Conservation (phyloP, 2,797 vertebrate species). For the Acrossocheilus wenchowensis region DNA sequence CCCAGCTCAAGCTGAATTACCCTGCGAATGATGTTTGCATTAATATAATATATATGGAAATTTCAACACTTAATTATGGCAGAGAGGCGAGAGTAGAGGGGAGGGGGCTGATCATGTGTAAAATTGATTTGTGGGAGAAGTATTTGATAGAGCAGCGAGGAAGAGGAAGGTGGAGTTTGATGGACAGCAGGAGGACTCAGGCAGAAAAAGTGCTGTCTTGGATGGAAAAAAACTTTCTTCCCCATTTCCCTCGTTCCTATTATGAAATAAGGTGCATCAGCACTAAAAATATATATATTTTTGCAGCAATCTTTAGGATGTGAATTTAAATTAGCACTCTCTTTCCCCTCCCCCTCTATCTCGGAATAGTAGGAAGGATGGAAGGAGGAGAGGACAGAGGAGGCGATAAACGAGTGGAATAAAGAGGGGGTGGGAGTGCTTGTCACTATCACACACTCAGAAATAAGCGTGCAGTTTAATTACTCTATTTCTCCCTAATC, state of each 20-base stretch:
- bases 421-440: conserved; percentile 59
- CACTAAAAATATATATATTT: conserved; percentile 78
- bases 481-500: conserved; percentile 50
- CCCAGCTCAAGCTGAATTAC: conserved; percentile 99
- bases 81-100: conserved; percentile 95
- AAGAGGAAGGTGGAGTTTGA: conserved; percentile 84
- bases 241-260: conserved; percentile 69
- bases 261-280: conserved; percentile 82
- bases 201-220: conserved; percentile 83
- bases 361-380: conserved; percentile 14
- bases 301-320: conserved; percentile 70
- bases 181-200: conserved; percentile 85
- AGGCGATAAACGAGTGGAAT: conserved; percentile 18
- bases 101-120: conserved; percentile 99
- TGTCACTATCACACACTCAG: conserved; percentile 45
- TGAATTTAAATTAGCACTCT: conserved; percentile 59
- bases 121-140: conserved; percentile 99
- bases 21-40: conserved; percentile 99
- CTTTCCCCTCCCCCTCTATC: conserved; percentile 2
- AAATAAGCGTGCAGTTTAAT: conserved; percentile 57
- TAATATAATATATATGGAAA: conserved; percentile 99
- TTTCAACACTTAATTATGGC: conserved; percentile 99
- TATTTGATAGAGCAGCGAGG: conserved; percentile 95
- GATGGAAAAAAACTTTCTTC: conserved; percentile 70
- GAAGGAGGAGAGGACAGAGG: conserved; percentile 64